Evolutionary conservation across 2,113 vertebrate genomes (phyloP).

Genomic region (Gymnocephalus cernua): DNA sequence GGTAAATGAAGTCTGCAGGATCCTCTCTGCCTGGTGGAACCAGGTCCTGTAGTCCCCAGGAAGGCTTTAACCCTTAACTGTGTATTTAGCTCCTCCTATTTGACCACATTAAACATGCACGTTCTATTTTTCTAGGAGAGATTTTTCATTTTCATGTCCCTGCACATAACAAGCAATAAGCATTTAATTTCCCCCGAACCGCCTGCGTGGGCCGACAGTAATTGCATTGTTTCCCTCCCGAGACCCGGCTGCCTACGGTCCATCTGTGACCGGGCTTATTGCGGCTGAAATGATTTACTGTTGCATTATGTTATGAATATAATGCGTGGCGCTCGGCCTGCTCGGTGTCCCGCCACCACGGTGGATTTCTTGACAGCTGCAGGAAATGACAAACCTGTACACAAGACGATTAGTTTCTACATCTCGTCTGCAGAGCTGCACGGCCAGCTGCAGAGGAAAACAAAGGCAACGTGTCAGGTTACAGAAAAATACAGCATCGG

Average conservation of each 20-base stretch:
- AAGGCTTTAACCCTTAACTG: not conserved
- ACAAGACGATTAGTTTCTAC: not conserved
- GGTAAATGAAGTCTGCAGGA: not conserved
- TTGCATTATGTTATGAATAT: slow-evolving; percentile 47
- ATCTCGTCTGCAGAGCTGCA: too few relatives aligned
- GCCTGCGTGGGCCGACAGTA: slow-evolving; percentile 57
- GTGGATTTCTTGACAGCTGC: not conserved
- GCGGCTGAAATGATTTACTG: slow-evolving; percentile 44
- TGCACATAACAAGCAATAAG: slow-evolving; percentile 55
- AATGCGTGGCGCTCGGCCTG: not conserved
- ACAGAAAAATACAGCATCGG: too few relatives aligned
- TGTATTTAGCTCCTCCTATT: not conserved
- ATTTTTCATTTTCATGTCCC: slow-evolving; percentile 50
- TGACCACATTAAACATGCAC: slow-evolving; percentile 20
- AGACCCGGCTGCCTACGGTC: slow-evolving; percentile 61
- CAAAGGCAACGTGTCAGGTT: too few relatives aligned
- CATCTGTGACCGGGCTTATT: slow-evolving; percentile 48
- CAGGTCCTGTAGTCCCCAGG: not conserved
- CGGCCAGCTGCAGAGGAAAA: not conserved
- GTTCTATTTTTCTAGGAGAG: not conserved
- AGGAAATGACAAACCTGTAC: slow-evolving; percentile 17
- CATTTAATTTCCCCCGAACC: slow-evolving; percentile 60
- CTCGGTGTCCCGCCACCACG: not conserved
- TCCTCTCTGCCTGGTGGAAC: not conserved
- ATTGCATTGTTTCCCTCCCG: slow-evolving; percentile 64